Conservation (phyloP, 53 echinoderm and acorn worm species). For the Paracentrotus lividus region DNA sequence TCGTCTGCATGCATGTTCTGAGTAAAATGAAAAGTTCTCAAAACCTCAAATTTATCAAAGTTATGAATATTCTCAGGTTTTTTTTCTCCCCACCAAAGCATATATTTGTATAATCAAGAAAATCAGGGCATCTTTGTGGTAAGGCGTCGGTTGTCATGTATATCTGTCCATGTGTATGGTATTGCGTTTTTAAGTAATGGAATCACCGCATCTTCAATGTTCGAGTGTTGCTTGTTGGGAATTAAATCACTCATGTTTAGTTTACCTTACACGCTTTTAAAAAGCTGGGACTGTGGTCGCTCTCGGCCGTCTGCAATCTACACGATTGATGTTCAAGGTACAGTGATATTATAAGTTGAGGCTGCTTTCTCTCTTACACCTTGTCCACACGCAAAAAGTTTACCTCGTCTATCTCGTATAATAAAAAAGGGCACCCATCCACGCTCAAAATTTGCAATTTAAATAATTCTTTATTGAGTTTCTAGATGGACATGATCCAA, state of each 20-base stretch:
- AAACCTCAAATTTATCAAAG: background rate
- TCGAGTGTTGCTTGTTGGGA: background rate
- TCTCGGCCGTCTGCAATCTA: background rate
- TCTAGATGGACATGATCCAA: too few relatives aligned
- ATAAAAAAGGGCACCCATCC: too few relatives aligned
- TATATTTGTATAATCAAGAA: background rate
- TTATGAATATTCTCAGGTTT: background rate
- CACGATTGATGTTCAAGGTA: constrained; percentile 2
- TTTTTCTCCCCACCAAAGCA: background rate
- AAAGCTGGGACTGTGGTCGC: background rate
- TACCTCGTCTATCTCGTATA: too few relatives aligned
- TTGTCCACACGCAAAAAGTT: too few relatives aligned
- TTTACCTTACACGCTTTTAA: background rate
- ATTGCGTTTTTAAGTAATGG: background rate
- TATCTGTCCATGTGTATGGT: background rate
- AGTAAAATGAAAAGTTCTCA: background rate
- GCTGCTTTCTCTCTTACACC: too few relatives aligned
- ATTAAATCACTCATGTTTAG: background rate
- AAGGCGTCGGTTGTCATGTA: background rate
- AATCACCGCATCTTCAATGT: background rate
- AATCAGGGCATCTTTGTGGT: background rate
- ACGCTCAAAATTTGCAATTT: too few relatives aligned
- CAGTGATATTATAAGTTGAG: background rate
- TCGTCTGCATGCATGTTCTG: too few relatives aligned
- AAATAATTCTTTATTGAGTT: too few relatives aligned